These are phyloP conservation scores for Dolichomitus sp. DNA, from an alignment of 2,888 invertebrate genomes.

Conservation along the genomic window DNA sequence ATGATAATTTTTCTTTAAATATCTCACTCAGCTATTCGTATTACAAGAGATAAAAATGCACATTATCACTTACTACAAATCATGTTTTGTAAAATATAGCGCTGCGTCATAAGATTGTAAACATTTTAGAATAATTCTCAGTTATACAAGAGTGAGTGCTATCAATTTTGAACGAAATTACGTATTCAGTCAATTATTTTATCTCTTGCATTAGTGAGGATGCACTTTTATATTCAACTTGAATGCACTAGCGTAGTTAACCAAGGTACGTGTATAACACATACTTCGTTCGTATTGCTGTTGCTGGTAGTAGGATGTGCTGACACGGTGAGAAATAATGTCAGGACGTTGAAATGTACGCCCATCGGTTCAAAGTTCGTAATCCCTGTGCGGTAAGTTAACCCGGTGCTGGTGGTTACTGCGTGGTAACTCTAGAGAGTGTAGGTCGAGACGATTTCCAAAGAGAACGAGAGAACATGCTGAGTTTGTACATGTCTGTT, in stretches of 20 bases:
- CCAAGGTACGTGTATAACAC: background rate
- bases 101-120: no score
- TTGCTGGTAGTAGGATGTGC: background rate
- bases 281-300: background rate
- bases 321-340: constrained; percentile 51
- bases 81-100: no score
- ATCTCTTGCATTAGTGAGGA: background rate
- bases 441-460: constrained; percentile 32
- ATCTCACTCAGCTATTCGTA: no score
- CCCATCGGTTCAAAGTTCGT: constrained; percentile 60
- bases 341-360: constrained; percentile 43
- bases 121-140: no score
- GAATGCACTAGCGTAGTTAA: background rate
- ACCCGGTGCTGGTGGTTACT: constrained; percentile 5
- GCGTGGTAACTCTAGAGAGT: constrained; percentile 4
- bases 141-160: no score
- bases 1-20: no score
- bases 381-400: constrained; percentile 37
- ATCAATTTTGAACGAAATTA: background rate
- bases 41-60: no score
- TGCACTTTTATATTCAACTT: constrained; percentile 2
- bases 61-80: no score
- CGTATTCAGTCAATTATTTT: background rate
- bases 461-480: constrained; percentile 31
- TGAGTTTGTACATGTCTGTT: constrained; percentile 16